Base-by-base conservation (phyloP, 2,113 vertebrate species). In the Ptilorrhoa leucosticta region DNA sequence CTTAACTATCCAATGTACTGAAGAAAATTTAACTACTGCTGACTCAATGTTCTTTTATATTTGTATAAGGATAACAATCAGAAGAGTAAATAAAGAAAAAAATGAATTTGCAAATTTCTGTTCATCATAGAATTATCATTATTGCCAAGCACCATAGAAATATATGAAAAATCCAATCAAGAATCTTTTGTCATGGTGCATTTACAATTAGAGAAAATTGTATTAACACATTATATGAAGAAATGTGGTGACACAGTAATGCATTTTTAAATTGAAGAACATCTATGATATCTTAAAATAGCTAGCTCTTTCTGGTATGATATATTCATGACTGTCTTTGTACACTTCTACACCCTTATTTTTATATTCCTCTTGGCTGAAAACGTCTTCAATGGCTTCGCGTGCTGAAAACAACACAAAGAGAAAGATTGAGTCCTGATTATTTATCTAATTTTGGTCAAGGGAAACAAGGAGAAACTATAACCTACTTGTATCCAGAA, bases 191-290 rank as follows among this genome's bases (percentile, higher is more conserved):
- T 89, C 28, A 33, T 45, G 11, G 6, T 83, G 44, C 65, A 79
- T 94, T 91, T 93, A 76, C n/a, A 91, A 89, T 96, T 96, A 91
- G 39, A 89, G 48, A 91, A 94, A 95, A 96, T 89, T 91, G 19
- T 90, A 81, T 82, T 63, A 60, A 66, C 51, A 51, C 15, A 84
- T 91, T 78, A 14, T 81, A 56, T 91, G 82, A 93, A 90, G 47
- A 44, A 83, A 87, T 70, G n/a, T 73, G 50, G 40, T 61, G 71
- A 70, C 51, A 88, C 12, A 44, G 28, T 37, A 82, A 71, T 40
- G 19, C 13, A 79, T 85, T 95, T 93, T 87, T 86, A 64, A 82
- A 88, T 39, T 65, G 42, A 79, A 94, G 91, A 88, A 18, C 39
- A 83, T 80, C 35, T 28, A 53, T 65, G 31, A 37, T 86, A 80